These are phyloP conservation scores for Phrynocephalus forsythii DNA, from an alignment of 2,797 vertebrate species.

Conservation along the genomic window DNA sequence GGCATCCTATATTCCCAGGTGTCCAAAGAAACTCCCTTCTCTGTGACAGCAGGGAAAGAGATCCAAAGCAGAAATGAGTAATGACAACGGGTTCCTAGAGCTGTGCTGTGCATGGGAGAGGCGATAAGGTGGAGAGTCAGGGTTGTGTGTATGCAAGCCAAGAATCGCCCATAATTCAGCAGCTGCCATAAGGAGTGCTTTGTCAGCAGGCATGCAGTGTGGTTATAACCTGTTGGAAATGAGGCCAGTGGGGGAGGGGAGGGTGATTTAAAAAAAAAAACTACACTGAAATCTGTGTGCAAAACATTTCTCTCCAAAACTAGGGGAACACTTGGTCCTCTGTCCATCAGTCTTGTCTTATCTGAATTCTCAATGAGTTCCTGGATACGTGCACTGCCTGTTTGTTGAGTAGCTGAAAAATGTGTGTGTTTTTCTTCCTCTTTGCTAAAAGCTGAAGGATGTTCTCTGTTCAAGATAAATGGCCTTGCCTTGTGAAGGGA, in stretches of 20 bases:
- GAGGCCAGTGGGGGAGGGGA: slow-evolving; percentile 52
- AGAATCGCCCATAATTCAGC: slow-evolving; percentile 25
- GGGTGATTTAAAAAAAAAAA: no score
- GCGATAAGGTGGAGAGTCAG: background rate
- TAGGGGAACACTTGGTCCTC: slow-evolving; percentile 51
- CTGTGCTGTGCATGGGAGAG: background rate
- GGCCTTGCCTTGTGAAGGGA: slow-evolving; percentile 1
- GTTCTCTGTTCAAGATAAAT: slow-evolving; percentile 52
- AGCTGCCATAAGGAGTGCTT: slow-evolving; percentile 30
- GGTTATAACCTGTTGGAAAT: slow-evolving; percentile 33
- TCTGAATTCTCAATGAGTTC: background rate
- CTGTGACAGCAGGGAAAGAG: background rate
- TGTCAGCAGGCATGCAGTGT: slow-evolving; percentile 35
- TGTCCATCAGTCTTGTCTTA: slow-evolving; percentile 5
- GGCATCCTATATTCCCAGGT: background rate
- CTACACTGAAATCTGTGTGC: background rate
- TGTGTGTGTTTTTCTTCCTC: slow-evolving; percentile 52
- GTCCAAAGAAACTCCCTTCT: background rate
- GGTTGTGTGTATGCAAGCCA: background rate
- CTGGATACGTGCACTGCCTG: slow-evolving; percentile 25
- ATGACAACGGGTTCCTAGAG: fast-evolving
- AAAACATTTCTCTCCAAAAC: slow-evolving; percentile 33
- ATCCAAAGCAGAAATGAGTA: background rate
- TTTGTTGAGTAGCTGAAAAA: slow-evolving; percentile 57
- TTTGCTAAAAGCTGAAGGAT: slow-evolving; percentile 32